Conservation (phyloP, 2,888 invertebrate species). For the Hypolimnas misippus region DNA sequence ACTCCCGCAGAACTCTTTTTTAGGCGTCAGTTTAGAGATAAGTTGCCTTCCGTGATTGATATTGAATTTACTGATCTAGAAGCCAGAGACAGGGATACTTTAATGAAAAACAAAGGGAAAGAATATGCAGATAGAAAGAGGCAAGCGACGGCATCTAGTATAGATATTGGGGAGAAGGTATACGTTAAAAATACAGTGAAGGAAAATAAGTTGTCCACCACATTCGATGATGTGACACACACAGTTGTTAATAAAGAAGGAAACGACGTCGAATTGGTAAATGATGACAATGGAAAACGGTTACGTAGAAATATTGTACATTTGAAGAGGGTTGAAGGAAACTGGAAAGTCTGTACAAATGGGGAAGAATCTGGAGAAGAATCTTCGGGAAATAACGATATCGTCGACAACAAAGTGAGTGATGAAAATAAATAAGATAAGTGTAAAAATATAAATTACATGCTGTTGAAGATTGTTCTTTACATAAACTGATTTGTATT, state of each 20-base stretch:
- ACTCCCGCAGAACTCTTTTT: conserved; percentile 27
- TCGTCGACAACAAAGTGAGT: not conserved
- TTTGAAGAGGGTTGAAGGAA: conserved; percentile 34
- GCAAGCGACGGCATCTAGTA: conserved; percentile 18
- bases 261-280: too few relatives aligned
- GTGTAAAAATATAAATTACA: too few relatives aligned
- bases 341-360: conserved; percentile 27
- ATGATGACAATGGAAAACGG: conserved; percentile 10
- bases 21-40: not conserved
- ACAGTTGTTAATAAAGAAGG: too few relatives aligned
- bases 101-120: conserved; percentile 39
- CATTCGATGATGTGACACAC: conserved; percentile 21
- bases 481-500: too few relatives aligned
- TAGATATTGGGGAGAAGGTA: conserved; percentile 35
- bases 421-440: too few relatives aligned
- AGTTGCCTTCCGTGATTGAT: not conserved
- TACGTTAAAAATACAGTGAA: conserved; percentile 34
- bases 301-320: conserved; percentile 31
- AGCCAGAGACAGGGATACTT: conserved; percentile 33
- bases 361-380: too few relatives aligned
- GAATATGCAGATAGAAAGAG: conserved; percentile 36
- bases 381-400: too few relatives aligned
- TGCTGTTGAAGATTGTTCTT: too few relatives aligned
- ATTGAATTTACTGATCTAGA: conserved; percentile 24
- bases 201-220: conserved; percentile 32